Base-by-base conservation (phyloP, 30 jellyfish, hydroid and myxozoan genomes). In the Cassiopea xamachana region DNA sequence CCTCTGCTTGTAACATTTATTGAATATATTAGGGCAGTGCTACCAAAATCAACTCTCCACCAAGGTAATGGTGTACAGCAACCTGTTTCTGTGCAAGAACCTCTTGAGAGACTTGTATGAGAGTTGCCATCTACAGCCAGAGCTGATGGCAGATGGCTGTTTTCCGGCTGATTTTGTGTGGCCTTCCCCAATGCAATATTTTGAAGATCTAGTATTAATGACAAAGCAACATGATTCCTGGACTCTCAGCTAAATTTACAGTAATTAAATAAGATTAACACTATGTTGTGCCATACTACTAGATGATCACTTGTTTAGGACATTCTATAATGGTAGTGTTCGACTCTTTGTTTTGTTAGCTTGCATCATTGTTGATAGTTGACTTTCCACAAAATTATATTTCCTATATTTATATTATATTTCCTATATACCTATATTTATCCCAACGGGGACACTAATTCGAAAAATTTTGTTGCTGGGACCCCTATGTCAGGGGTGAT, bases 21-120 rank as follows among this genome's bases (percentile, higher is more conserved):
- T 61, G 94, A 39, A 47, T 87, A 79, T 2, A 87, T 78, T 0
- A 77, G 4, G 49, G 89, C 89, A 13, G 85, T 87, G 64, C 47
- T 46, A 17, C 89, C 89, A 72, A 87, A 87, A 68, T 87, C 94
- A 46, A 87, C 94, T 19, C 89, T 75, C 94, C 94, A 87, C 94
- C 94, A 87, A 39, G 84, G 79, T 69, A 76, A 2, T 17, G 85
- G 79, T 14, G 82, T 14, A 45, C 89, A 87, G 76, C 89, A 75
- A 45, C 19, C 48, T 15, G 94, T 60, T 47, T 87, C 89, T 48
- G 89, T 45, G 83, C 94, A 87, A 44, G 94, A 87, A 13, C 69
- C 67, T 1, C 44, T 46, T 1, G 3, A 1, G 1, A 2, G 64
- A 48, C 44, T 62, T 18, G 94, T 67, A 8, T 45, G 49, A 1